These are phyloP conservation scores for Sibirionetta formosa DNA, from an alignment of 2,797 vertebrate species.

Conservation along the genomic window DNA sequence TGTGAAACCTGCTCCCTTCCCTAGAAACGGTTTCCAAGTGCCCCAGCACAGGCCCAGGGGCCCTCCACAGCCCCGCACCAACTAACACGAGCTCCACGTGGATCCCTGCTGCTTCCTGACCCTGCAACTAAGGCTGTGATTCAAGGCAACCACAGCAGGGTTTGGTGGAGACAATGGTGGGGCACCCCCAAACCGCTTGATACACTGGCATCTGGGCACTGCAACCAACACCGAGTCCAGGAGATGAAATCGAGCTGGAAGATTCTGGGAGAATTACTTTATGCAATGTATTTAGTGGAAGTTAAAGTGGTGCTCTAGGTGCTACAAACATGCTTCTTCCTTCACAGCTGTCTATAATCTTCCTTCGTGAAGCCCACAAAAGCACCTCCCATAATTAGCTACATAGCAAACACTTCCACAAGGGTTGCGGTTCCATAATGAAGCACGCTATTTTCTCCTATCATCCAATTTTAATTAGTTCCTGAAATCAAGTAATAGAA, in stretches of 20 bases:
- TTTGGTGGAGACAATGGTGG: not conserved
- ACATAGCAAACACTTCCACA: not conserved
- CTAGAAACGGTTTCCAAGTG: not conserved
- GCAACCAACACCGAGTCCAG: not conserved
- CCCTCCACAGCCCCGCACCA: not conserved
- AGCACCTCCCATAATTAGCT: fast-evolving
- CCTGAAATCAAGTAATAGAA: not conserved
- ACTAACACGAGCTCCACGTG: not conserved
- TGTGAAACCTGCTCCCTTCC: not conserved
- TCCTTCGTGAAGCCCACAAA: not conserved
- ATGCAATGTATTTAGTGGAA: not conserved
- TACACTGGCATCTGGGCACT: fast-evolving
- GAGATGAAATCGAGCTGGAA: not conserved
- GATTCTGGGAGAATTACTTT: not conserved
- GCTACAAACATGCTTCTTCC: not conserved
- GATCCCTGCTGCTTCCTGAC: not conserved
- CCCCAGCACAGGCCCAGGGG: not conserved
- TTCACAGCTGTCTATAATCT: not conserved
- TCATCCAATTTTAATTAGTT: not conserved
- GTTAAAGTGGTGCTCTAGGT: not conserved
- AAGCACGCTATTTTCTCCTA: not conserved
- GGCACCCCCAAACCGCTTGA: fast-evolving
- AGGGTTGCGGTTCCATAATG: fast-evolving
- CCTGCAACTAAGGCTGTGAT: fast-evolving
- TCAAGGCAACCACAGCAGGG: fast-evolving